Conservation (phyloP, 2,113 vertebrate genomes). For the Budorcas taxicolor region DNA sequence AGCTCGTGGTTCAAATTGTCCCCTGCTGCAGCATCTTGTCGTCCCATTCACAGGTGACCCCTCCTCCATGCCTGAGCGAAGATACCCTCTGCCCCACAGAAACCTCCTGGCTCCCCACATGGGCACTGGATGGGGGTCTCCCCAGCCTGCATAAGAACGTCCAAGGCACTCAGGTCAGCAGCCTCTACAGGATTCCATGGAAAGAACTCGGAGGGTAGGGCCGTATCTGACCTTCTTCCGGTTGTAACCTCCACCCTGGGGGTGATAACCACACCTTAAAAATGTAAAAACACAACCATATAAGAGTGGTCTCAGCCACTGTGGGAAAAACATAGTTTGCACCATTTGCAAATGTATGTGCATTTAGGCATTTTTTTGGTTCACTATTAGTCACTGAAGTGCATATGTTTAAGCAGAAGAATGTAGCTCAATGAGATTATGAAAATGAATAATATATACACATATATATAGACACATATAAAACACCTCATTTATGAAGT, state of each 20-base stretch:
- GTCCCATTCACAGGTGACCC: background rate
- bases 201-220: background rate
- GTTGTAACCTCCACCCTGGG: too few relatives aligned
- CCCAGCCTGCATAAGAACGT: fast-evolving
- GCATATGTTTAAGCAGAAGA: background rate
- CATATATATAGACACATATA: background rate
- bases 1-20: fast-evolving
- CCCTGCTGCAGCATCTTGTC: background rate
- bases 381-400: background rate
- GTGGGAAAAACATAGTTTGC: background rate
- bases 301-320: background rate
- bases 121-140: too few relatives aligned
- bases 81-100: background rate
- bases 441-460: background rate
- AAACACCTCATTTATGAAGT: background rate
- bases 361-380: background rate
- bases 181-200: fast-evolving
- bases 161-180: background rate
- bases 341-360: background rate
- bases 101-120: fast-evolving
- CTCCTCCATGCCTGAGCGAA: background rate
- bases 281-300: too few relatives aligned
- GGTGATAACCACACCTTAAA: background rate
- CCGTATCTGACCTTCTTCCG: fast-evolving
- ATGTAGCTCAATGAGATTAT: fast-evolving